Base-by-base conservation (phyloP, 64 coral and sea anemone species). In the Dendrophyllia cribrosa region DNA sequence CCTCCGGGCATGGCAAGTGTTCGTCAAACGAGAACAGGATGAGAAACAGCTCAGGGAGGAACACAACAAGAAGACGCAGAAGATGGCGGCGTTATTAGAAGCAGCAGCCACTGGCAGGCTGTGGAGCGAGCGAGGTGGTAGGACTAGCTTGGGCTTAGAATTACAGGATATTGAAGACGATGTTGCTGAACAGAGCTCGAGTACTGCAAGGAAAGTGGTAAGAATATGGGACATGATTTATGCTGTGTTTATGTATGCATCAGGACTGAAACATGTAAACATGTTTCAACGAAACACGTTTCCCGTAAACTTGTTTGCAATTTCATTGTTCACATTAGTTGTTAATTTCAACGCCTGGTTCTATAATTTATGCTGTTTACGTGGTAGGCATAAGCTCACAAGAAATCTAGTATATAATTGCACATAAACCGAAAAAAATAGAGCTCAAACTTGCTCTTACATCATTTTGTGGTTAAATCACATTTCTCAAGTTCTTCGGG, bases 141-240 rank as follows among this genome's bases (percentile, higher is more conserved):
- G 10, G 0, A 65, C 14, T 20, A 75, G 15, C 46, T 75, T 43
- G 20, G 77, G 82, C 1, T 45, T 94, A 24, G 86, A 85, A 13
- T 50, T 87, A 47, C 53, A 71, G 16, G 89, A 95, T 43, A 88
- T 89, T 58, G 94, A 92, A 53, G 76, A 81, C 13, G 85, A 92
- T 63, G 52, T 64, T 7, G 79, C 52, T 25, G 88, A 87, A 19
- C 62, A 88, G 46, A 51, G 72, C 4, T 49, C 85, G 43, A 94
- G 71, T 51, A 97, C 95, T 22, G 91, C 95, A 60, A 97, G 95
- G 58, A 90, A 72, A 91, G 46, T 97, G 88, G 95, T 97, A 88
- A 45, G 46, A 17, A 14, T 62, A 74, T 17, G 49, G 17, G 26
- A 21, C 5, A 13, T n/a, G 56, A 60, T 17, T 82, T 82, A 47